Conservation (phyloP, 64 coral and sea anemone species). For the Montipora cactus region DNA sequence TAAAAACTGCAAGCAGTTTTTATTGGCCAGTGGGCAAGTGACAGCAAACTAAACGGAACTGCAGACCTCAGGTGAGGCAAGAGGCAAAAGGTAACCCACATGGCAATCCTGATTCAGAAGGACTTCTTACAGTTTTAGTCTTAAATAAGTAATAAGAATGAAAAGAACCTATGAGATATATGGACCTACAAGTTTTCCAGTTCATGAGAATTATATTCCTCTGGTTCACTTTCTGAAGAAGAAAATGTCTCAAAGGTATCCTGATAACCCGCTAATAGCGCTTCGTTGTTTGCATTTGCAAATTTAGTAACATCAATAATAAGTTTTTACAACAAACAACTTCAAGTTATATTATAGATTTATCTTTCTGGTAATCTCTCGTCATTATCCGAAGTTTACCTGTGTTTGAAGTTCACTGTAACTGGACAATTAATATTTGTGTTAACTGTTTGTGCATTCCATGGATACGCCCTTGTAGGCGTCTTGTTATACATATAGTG, state of each 20-base stretch:
- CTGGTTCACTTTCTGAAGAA: background rate
- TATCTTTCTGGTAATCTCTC: too few relatives aligned
- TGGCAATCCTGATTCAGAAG: background rate
- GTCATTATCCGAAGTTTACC: too few relatives aligned
- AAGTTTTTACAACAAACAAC: too few relatives aligned
- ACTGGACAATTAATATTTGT: too few relatives aligned
- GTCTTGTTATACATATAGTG: too few relatives aligned
- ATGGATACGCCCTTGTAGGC: too few relatives aligned
- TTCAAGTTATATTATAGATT: too few relatives aligned
- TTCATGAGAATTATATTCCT: conserved; percentile 5
- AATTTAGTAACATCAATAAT: too few relatives aligned
- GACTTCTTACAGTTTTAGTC: conserved; percentile 10
- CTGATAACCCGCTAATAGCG: too few relatives aligned
- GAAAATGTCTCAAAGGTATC: background rate
- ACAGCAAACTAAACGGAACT: background rate
- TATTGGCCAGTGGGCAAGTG: conserved; percentile 8
- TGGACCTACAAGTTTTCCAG: conserved; percentile 10
- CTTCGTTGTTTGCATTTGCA: too few relatives aligned
- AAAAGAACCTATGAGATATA: background rate
- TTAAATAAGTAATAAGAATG: conserved; percentile 17
- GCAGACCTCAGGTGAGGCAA: conserved; percentile 7
- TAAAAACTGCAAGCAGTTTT: background rate
- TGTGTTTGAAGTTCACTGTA: too few relatives aligned
- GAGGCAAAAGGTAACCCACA: conserved; percentile 8
- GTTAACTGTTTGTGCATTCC: too few relatives aligned